These are phyloP conservation scores for Rotaria macrura DNA, from an alignment of 2,888 invertebrate species.

Conservation along the genomic window DNA sequence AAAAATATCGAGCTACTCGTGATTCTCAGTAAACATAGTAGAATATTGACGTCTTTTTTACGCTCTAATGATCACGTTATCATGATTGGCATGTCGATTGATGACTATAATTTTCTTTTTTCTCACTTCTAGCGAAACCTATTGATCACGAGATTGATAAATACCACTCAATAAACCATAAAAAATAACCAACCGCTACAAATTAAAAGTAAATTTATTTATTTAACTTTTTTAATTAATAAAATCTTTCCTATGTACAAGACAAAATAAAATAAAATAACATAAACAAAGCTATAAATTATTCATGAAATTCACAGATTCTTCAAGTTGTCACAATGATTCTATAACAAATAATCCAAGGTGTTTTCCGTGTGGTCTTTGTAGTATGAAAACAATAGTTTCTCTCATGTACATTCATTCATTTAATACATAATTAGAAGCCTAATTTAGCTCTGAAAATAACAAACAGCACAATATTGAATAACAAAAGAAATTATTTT, in stretches of 20 bases:
- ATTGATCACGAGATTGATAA: too few relatives aligned
- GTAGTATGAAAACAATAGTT: background rate
- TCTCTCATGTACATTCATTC: background rate
- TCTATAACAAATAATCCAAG: background rate
- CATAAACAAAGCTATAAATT: background rate
- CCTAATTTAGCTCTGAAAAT: background rate
- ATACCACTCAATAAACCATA: too few relatives aligned
- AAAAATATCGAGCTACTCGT: too few relatives aligned
- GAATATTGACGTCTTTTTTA: too few relatives aligned
- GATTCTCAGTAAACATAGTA: too few relatives aligned
- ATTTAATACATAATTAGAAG: background rate
- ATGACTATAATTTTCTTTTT: too few relatives aligned
- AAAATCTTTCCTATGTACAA: background rate
- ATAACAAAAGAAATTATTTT: background rate
- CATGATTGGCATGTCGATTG: too few relatives aligned
- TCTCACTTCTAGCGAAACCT: too few relatives aligned
- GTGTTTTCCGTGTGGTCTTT: background rate
- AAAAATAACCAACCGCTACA: too few relatives aligned
- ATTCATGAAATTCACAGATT: background rate
- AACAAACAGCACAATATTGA: background rate
- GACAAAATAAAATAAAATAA: background rate
- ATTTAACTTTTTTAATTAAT: background rate
- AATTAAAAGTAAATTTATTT: too few relatives aligned
- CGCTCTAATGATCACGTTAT: too few relatives aligned
- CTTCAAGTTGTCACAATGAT: background rate